Evolutionary conservation across 2,797 vertebrate species (phyloP), one percentile per base, ranked within the genome.

Genomic region (Setipinna tenuifilis): DNA sequence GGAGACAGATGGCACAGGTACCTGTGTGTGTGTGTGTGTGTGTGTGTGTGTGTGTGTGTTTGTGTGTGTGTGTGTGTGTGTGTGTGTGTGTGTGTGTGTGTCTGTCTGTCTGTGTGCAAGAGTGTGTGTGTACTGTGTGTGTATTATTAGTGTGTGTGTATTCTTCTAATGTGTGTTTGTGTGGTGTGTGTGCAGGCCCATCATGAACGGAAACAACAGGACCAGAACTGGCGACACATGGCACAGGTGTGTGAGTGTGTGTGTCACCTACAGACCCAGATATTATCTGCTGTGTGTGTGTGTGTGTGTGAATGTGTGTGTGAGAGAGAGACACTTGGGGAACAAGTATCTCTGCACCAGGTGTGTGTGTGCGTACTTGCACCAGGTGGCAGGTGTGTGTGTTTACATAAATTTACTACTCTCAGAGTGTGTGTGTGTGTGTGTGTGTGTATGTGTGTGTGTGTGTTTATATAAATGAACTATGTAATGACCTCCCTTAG

Each of bases 1-100:
- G 98, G 98, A 98, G 97, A 91, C 98, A 99, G 95, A 98, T 97
- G 89, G 97, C 98, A 58, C 28, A 83, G 44, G 57, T 7, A 61
- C 9, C 0, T 14, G 65, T 81, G 58, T 84, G 54, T 86, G 71
- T 25, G 12, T 14, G 12, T n/a, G 41, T 10, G 75, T 88, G 61
- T 59, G 82, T 62, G 61, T 82, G 61, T 23, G 61, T 23, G 1
- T n/a, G 21, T 62, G n/a, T 65, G 61, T 65, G 61, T 25, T n/a
- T 25, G 61, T 65, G 61, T 65, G 61, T 65, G 61, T 65, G n/a
- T 65, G 61, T 65, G 61, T 25, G 61, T 12, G 61, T 25, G 23
- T 25, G 61, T 68, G 62, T 62, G 59, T 62, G 59, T 62, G 59
- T 62, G 21, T 41, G 35, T 41, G 58, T 21, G 58, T 4, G 58